Evolutionary conservation across 2,888 invertebrate genomes (phyloP), one percentile per base, ranked within the genome.

Genomic region (Urechis unicinctus): DNA sequence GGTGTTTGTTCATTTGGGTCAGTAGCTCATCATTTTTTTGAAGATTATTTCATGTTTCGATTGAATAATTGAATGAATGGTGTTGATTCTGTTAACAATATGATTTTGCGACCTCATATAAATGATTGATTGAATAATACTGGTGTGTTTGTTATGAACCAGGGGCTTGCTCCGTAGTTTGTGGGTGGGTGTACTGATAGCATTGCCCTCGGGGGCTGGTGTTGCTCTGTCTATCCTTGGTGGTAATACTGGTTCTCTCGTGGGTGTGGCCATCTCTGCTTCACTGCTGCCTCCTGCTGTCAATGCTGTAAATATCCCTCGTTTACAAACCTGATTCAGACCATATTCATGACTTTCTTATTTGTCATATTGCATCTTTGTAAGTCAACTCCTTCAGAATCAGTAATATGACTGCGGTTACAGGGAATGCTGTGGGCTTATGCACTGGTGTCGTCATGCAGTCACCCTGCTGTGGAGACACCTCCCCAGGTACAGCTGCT

Each of bases 231-330:
- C 87, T 1, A 83, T 89, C 13, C 78, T 89, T n/a, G 87, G 88
- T 36, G 88, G 87, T 54, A 87, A 89, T 75, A 84, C 86, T 3
- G 86, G 87, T 0, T 88, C 88, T 0, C 78, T 89, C 5, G 88
- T 88, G 0, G 89, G 89, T 3, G 89, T 89, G 3, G 89, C 89
- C 3, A 89, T 89, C 66, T 89, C 89, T 0, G 88, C 88, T 0
- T 88, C 89, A 0, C 75, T 89, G 21, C 78, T 89, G 56, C 89
- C 89, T 0, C 88, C 89, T 2, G 88, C 88, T 52, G 88, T 89
- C 1, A 89, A 89, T 78, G 85, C 88, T 58, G 90, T 79, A 66
- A 68, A 75, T 70, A 25, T 29, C 31, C 3, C n/a, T n/a, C n/a
- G 24, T 52, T 42, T 45, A 21, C 47, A 25, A 6, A 24, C 25